Conservation (phyloP, 64 coral and sea anemone genomes). For the Trachythela sp. region DNA sequence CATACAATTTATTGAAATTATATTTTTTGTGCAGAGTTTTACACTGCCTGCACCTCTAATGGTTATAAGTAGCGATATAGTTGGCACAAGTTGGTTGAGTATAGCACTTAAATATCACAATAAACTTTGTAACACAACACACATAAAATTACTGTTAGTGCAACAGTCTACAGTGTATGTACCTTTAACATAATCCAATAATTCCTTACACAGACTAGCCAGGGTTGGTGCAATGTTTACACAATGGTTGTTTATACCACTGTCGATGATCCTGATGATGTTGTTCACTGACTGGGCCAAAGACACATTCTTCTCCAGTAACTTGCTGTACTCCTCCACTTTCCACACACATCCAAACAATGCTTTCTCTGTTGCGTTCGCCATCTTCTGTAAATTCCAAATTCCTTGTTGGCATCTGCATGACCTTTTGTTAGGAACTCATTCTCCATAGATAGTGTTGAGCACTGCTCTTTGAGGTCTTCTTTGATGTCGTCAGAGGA, state of each 20-base stretch:
- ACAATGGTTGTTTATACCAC: neutral
- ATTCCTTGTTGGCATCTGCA: neutral
- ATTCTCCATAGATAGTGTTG: neutral
- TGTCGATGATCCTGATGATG: neutral
- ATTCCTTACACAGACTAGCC: neutral
- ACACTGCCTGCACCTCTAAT: no score
- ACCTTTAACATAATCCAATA: no score
- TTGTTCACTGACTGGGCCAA: neutral
- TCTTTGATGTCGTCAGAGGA: neutral
- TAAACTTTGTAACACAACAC: no score
- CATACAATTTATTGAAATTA: no score
- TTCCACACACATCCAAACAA: no score
- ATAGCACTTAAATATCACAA: no score
- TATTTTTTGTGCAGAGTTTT: no score
- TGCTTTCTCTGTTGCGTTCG: neutral
- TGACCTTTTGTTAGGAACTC: no score
- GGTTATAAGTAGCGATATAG: no score
- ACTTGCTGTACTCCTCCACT: no score
- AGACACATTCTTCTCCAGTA: neutral
- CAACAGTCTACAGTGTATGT: neutral
- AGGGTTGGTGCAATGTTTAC: neutral
- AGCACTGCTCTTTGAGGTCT: neutral
- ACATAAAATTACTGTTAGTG: no score
- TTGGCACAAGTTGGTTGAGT: no score
- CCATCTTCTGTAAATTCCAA: neutral